phyloP scores from a whole-genome alignment of 2,797 vertebrate genomes.

The Acanthurus lineatus region DNA sequence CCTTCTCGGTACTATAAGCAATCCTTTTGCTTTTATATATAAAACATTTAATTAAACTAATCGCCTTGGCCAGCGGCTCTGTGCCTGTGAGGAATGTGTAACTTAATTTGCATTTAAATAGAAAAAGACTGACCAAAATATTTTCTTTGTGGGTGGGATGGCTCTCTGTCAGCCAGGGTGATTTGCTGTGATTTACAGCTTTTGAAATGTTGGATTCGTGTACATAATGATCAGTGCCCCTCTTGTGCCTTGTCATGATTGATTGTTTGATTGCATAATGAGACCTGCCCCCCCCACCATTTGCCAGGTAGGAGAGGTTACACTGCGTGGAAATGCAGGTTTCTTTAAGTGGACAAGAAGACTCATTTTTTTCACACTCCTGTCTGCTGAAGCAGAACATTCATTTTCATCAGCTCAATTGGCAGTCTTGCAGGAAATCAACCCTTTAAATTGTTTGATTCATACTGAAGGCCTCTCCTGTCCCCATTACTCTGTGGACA shows the following conservation, averaged over 20 bases:
- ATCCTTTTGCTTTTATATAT: conserved; percentile 38
- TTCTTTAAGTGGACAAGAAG: conserved; percentile 42
- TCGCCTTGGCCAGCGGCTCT: conserved; percentile 41
- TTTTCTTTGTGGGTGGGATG: conserved; percentile 50
- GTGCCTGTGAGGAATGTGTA: conserved; percentile 45
- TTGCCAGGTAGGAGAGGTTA: conserved; percentile 42
- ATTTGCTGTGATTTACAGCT: conserved; percentile 67
- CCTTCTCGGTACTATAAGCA: conserved; percentile 6
- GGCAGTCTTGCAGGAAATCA: conserved; percentile 69
- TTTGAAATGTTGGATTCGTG: conserved; percentile 66
- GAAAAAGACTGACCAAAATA: conserved; percentile 72
- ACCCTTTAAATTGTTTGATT: conserved; percentile 75
- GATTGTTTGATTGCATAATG: conserved; percentile 59
- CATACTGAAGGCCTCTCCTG: conserved; percentile 54
- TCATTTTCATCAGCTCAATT: conserved; percentile 64
- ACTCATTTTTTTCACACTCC: conserved; percentile 32
- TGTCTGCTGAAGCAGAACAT: conserved; percentile 61
- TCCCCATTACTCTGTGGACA: conserved; percentile 42
- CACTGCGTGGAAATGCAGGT: background rate
- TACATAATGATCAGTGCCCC: conserved; percentile 48
- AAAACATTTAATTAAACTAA: conserved; percentile 73
- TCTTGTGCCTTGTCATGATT: conserved; percentile 57
- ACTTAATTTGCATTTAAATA: conserved; percentile 84
- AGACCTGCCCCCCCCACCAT: background rate
- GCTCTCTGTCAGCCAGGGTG: conserved; percentile 50